Base-by-base conservation (phyloP, 1,140 invertebrate species). In the Globodera ellingtonae region DNA sequence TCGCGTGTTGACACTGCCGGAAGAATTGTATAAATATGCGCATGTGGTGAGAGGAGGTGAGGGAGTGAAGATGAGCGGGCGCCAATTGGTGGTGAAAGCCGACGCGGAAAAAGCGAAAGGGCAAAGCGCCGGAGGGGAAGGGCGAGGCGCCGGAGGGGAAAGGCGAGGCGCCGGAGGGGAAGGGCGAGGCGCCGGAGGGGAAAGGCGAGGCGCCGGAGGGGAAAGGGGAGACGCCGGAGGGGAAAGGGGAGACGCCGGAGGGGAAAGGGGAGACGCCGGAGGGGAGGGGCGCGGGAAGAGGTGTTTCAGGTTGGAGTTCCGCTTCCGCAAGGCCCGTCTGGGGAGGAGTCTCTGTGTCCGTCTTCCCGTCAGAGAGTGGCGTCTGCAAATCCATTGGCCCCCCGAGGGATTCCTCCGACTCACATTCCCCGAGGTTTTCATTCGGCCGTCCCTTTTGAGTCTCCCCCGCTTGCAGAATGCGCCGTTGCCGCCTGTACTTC, bases 21-120 rank as follows among this genome's bases (percentile, higher is more conserved):
- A 24, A 10, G 75, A 67, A 69, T 77, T 62, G 24, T 21, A 35
- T 13, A 77, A 77, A 77, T 77, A 77, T 67, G 56, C 69, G n/a
- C 46, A 46, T 67, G 65, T 77, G n/a, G 10, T 44, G 9, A 69
- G 18, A 15, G 66, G 47, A 18, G 73, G 47, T 24, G 35, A 70
- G 18, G 10, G 35, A 15, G 67, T 70, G 67, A 70, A 35, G 10
- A 35, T 35, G 18, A 6, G 21, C 67, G 67, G 46, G 4, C n/a
- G 9, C 6, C 9, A 44, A 35, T 47, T 70, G 35, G 9, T 70
- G 46, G 18, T 44, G 67, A 10, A 35, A 35, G 18, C 24, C 18
- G 46, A 70, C 18, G 67, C 0, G 67, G n/a, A 44, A 70, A 10
- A 70, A 9, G 67, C 6, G 13, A 35, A 15, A 59, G 9, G 15